Evolutionary conservation across 2,888 invertebrate genomes (phyloP).

Genomic region (Tipula vernalis): DNA sequence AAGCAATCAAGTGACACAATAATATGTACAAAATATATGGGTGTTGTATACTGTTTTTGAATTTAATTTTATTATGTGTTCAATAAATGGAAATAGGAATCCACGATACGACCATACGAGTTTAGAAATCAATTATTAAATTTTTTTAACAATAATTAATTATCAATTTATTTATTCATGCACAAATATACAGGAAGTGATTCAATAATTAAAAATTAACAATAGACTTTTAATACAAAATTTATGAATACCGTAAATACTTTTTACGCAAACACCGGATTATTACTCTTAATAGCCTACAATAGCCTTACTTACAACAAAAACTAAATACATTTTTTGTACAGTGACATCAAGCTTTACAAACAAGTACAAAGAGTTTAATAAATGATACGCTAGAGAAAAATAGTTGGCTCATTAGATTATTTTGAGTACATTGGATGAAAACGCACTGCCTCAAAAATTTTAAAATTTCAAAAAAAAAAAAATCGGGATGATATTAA

Average conservation of each 20-base stretch:
- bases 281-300: neutral
- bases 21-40: no score
- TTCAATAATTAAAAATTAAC: neutral
- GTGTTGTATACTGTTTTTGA: no score
- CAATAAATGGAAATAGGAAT: neutral
- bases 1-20: no score
- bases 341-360: neutral
- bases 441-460: no score
- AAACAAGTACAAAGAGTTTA: no score
- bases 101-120: neutral
- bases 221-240: neutral
- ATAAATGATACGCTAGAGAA: no score
- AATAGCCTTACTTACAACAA: neutral
- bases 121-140: neutral
- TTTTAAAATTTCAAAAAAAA: no score
- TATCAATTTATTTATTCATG: neutral
- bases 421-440: no score
- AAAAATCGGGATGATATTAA: no score
- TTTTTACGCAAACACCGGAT: neutral
- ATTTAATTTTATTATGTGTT: neutral
- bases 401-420: no score
- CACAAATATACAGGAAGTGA: neutral
- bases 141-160: neutral
- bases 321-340: neutral
- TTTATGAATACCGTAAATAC: neutral